Evolutionary conservation across 2,113 vertebrate species (phyloP).

Genomic region (Corynorhinus townsendii): DNA sequence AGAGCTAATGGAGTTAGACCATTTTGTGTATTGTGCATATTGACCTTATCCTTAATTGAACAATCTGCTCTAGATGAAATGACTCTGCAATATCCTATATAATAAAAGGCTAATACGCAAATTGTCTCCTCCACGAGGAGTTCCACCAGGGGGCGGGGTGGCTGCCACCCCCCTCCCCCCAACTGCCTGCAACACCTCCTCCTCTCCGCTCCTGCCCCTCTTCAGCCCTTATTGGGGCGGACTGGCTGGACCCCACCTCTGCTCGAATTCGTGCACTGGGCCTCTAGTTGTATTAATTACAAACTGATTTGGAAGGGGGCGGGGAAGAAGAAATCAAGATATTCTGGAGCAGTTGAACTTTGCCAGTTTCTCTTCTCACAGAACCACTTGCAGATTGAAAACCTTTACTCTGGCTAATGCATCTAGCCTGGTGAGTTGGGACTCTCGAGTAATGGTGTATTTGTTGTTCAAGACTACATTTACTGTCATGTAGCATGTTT

Average conservation of each 20-base stretch:
- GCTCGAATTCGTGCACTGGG: too few species aligned
- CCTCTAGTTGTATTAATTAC: not conserved
- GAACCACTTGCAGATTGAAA: not conserved
- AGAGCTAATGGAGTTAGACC: not conserved
- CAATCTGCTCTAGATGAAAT: not conserved
- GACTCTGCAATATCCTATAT: not conserved
- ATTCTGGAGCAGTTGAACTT: not conserved
- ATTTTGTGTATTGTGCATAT: not conserved
- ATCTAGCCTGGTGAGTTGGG: not conserved
- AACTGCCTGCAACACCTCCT: too few species aligned
- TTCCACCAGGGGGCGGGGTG: too few species aligned
- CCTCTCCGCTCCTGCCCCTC: rapidly evolving
- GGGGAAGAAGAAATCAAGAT: not conserved
- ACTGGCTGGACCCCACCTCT: too few species aligned
- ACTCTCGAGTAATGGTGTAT: not conserved
- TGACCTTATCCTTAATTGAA: not conserved
- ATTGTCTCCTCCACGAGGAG: too few species aligned
- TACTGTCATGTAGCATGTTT: not conserved
- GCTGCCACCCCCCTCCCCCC: too few species aligned
- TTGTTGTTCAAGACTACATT: not conserved
- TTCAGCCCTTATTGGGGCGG: too few species aligned
- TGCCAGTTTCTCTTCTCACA: not conserved
- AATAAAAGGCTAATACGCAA: too few species aligned
- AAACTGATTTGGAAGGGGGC: not conserved
- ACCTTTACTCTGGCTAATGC: not conserved